These are phyloP conservation scores for Alentia gelatinosa DNA, from an alignment of 2,888 invertebrate species.

Conservation along the genomic window DNA sequence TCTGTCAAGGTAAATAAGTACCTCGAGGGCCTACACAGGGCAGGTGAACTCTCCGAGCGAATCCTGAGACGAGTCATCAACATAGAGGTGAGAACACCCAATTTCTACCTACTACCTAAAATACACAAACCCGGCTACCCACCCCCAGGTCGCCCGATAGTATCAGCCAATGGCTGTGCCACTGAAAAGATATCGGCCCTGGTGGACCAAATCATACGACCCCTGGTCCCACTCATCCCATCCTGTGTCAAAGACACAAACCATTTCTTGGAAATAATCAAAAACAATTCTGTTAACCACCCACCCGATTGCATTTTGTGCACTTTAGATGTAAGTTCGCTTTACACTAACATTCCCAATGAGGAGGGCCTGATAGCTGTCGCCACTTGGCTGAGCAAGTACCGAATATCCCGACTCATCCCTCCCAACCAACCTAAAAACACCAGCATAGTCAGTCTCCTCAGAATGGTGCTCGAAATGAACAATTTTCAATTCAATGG, in stretches of 20 bases:
- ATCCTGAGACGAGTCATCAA: no score
- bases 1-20: background rate
- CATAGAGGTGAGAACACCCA: background rate
- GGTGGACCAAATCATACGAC: background rate
- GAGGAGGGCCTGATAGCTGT: background rate
- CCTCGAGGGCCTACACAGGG: background rate
- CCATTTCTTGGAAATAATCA: background rate
- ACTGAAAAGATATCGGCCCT: background rate
- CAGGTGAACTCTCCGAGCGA: background rate
- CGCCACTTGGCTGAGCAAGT: background rate
- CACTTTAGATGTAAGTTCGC: background rate
- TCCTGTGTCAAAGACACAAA: background rate
- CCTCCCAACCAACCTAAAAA: background rate
- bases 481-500: background rate
- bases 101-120: background rate
- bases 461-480: background rate
- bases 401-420: background rate
- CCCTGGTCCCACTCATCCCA: background rate
- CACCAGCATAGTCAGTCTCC: background rate
- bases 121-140: background rate
- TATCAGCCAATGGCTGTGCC: background rate
- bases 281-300: background rate
- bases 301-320: background rate
- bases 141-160: background rate
- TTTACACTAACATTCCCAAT: constrained; percentile 16